Evolutionary conservation across 1,140 invertebrate species (phyloP).

Genomic region (Stegodyphus mimosarum): DNA sequence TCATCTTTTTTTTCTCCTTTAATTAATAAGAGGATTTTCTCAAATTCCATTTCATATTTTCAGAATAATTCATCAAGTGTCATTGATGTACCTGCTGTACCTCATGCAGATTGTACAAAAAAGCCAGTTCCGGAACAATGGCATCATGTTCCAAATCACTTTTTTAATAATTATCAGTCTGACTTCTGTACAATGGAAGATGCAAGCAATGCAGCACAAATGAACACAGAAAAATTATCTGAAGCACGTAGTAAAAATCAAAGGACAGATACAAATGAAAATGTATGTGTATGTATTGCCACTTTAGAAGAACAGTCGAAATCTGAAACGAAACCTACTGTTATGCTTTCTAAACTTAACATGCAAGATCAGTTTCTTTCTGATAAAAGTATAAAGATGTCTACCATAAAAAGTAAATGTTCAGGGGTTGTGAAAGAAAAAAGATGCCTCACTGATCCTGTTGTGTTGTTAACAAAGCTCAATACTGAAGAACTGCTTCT

Average conservation of each 20-base stretch:
- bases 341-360: constrained; percentile 48
- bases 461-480: no score
- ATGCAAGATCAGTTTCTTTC: constrained; percentile 54
- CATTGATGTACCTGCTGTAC: constrained; percentile 1
- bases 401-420: constrained; percentile 30
- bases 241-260: constrained; percentile 34
- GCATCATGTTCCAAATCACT: constrained; percentile 21
- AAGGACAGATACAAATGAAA: constrained; percentile 19
- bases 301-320: not conserved
- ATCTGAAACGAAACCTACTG: constrained; percentile 26
- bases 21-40: constrained; percentile 23
- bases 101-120: constrained; percentile 18
- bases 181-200: constrained; percentile 4
- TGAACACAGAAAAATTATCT: not conserved
- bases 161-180: constrained; percentile 7
- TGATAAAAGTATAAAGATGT: constrained; percentile 57
- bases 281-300: not conserved
- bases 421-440: not conserved
- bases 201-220: constrained; percentile 1
- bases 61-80: constrained; percentile 32
- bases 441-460: no score
- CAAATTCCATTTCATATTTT: constrained; percentile 20
- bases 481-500: no score
- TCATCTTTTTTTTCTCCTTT: constrained; percentile 18
- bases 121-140: constrained; percentile 25